Evolutionary conservation across 2,888 invertebrate genomes (phyloP), one percentile per base, ranked within the genome.

Genomic region (Lissocephala sabroskyi): DNA sequence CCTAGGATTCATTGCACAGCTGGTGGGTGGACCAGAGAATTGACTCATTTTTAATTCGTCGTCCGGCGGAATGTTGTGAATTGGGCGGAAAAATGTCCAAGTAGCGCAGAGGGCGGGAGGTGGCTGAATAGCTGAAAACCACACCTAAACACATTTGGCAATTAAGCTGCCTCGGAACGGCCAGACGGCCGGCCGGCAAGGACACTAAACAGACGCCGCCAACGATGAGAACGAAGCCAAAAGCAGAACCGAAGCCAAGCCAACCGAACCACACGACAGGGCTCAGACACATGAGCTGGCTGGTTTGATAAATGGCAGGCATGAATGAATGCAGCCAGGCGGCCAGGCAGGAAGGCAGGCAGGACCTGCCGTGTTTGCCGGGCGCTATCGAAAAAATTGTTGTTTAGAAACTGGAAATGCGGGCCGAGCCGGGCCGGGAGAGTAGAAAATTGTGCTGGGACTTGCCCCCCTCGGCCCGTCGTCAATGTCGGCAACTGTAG

Each of bases 61-160:
- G 45, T 36, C 47, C 40, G 35, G 43, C 7, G 30, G 10, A 30
- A 30, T 30, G 30, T 11, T 35, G 55, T 40, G 49, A 35, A 56
- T 32, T 43, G 45, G 46, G 41, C 44, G 52, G 43, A 58, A 54
- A 58, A 58, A 59, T 49, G 41, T 10, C 19, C 37, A 35, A 43
- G 28, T 14, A 13, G 4, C 4, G 49, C 52, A 62, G 56, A 45
- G 56, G 45, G 11, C 51, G 23, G 23, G 23, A 23, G 4, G 7
- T 7, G 7, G 7, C 23, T 54, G 54, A 53, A 57, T 55, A 70
- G 62, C 74, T 66, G 59, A 76, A 75, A 76, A 76, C 77, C 71
- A 59, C 77, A 71, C 74, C 63, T 77, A 71, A 71, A 77, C 77
- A 71, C 71, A 77, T 71, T 77, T 77, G 71, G 71, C 71, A 71